Evolutionary conservation across 2,888 invertebrate species (phyloP), one percentile per base, ranked within the genome.

Genomic region (Anorthoa munda): DNA sequence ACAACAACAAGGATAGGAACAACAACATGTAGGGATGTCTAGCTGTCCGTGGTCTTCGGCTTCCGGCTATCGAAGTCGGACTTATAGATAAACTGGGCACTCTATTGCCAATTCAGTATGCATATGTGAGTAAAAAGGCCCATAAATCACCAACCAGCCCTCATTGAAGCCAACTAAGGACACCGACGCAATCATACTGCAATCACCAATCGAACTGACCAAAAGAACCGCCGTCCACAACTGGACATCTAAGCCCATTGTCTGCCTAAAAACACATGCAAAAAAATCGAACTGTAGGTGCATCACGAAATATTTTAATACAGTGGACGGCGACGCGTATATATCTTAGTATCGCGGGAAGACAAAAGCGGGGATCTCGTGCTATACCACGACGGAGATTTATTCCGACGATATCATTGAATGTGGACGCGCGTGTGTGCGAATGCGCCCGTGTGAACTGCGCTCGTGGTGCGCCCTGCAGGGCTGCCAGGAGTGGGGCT

Each of bases 311-410:
- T 89, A 88, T 88, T 88, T 88, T 84, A 87, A 90, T 90, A 87
- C 87, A 78, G 77, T 75, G 79, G 79, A 81, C 84, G 80, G 75
- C 75, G 72, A 82, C 79, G 80, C 73, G 81, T 86, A 82, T 86
- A 82, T 88, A 86, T 88, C 83, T 82, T 80, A 74, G 83, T 81
- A 86, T 87, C 86, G 87, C 78, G 73, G 72, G 72, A 89, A 89
- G 91, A 94, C 93, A 93, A 94, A 94, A 92, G 93, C 90, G 89
- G 87, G 83, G 86, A 88, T 90, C 90, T 88, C 87, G 94, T 94
- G 94, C 92, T 89, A 91, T 94, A 94, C 93, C 91, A 89, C 89
- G 88, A 77, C 83, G 87, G 89, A 93, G 94, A 95, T 95, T 92
- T 92, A 92, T 92, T 85, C 89, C 84, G 86, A 84, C 90, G 94